A percentile compares a stretch with the other conserved stretches of the same genome.
Evolutionary conservation across 2,113 vertebrate genomes (phyloP).

Genomic region (Cercopithecus mona): DNA sequence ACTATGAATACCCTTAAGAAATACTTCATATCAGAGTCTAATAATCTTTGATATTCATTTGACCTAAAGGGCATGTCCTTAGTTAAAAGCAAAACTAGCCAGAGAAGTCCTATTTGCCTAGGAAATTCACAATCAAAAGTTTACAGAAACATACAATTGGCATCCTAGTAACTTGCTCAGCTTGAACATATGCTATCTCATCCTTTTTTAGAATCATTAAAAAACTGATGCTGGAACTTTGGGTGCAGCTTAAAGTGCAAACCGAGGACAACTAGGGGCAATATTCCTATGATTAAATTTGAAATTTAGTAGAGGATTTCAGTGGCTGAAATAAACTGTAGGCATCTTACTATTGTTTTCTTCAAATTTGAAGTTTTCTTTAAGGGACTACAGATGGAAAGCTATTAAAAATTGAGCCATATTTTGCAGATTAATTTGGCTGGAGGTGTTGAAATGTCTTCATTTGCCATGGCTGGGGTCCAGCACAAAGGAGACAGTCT

Average conservation of each 20-base stretch:
- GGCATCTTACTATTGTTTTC: background rate
- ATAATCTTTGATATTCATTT: constrained; percentile 47
- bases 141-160: constrained; percentile 73
- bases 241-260: constrained; percentile 68
- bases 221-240: constrained; percentile 62
- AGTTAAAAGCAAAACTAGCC: constrained; percentile 54
- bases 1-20: background rate
- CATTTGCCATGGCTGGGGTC: background rate
- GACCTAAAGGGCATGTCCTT: constrained; percentile 66
- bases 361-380: constrained; percentile 30
- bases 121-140: constrained; percentile 68
- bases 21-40: constrained; percentile 1
- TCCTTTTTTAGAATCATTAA: constrained; percentile 74
- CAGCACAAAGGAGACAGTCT: constrained; percentile 25
- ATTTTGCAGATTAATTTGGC: constrained; percentile 59
- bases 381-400: constrained; percentile 10
- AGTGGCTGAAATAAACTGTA: constrained; percentile 29
- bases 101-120: constrained; percentile 66
- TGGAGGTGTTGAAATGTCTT: constrained; percentile 39
- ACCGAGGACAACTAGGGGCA: constrained; percentile 51
- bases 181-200: constrained; percentile 76
- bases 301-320: constrained; percentile 52
- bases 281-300: background rate
- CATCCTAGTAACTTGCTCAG: constrained; percentile 74
- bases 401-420: constrained; percentile 41